Evolutionary conservation across 2,888 invertebrate genomes (phyloP).

Genomic region (Drosophila neutralis): DNA sequence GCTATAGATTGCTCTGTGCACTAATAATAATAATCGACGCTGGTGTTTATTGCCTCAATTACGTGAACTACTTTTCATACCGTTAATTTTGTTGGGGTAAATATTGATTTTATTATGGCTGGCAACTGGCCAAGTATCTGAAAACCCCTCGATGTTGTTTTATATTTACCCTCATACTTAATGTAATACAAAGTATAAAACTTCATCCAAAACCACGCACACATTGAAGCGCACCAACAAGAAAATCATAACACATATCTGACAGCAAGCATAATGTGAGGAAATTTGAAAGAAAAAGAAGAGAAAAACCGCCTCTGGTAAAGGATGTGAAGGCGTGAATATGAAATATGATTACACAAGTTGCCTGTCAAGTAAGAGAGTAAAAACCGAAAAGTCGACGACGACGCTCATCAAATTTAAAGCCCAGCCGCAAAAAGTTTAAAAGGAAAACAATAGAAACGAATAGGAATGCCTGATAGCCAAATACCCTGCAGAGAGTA

Average conservation of each 20-base stretch:
- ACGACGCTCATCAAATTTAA: conserved; percentile 41
- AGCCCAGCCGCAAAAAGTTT: conserved; percentile 9
- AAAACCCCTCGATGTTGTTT: conserved; percentile 6
- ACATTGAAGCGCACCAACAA: conserved; percentile 11
- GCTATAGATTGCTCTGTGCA: conserved; percentile 24
- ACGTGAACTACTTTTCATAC: conserved; percentile 32
- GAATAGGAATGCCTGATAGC: background rate
- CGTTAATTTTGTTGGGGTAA: conserved; percentile 55
- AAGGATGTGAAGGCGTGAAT: conserved; percentile 51
- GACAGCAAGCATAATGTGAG: conserved; percentile 41
- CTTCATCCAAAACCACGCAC: conserved; percentile 6
- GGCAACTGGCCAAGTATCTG: conserved; percentile 38
- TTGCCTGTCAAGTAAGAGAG: conserved; percentile 28
- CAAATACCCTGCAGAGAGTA: conserved; percentile 10
- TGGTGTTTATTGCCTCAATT: conserved; percentile 60
- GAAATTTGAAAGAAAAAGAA: conserved; percentile 20
- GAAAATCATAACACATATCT: conserved; percentile 43
- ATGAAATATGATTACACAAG: conserved; percentile 54
- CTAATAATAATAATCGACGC: conserved; percentile 42
- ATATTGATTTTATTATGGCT: conserved; percentile 66
- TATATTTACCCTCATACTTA: conserved; percentile 10
- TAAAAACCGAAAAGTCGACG: conserved; percentile 25
- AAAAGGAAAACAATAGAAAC: background rate
- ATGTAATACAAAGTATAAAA: background rate
- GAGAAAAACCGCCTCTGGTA: conserved; percentile 12